These are phyloP conservation scores for Drosophila pandora DNA, from an alignment of 1,140 invertebrate genomes.

Conservation along the genomic window DNA sequence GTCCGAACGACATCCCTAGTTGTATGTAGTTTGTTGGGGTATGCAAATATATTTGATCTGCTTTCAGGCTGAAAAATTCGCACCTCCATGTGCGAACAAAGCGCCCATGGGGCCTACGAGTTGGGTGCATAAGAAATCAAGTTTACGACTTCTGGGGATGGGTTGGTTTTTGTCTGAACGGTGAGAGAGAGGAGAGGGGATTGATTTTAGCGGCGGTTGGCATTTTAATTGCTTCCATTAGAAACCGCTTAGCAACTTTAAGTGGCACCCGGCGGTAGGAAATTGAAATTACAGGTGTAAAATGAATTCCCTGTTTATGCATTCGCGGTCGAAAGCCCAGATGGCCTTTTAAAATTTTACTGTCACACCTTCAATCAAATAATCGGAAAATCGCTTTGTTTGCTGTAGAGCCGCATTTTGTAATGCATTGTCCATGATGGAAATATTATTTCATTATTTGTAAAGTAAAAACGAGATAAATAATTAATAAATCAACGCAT, in stretches of 20 bases:
- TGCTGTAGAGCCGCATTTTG: slow-evolving; percentile 16
- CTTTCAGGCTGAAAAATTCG: slow-evolving; percentile 67
- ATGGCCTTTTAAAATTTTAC: slow-evolving; percentile 14
- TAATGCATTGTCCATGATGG: slow-evolving; percentile 7
- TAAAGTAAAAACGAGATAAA: slow-evolving; percentile 54
- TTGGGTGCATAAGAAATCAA: slow-evolving; percentile 49
- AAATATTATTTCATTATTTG: slow-evolving; percentile 49
- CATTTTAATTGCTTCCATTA: slow-evolving; percentile 73
- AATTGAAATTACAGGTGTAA: slow-evolving; percentile 50
- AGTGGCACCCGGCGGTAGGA: slow-evolving; percentile 26
- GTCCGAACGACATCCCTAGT: slow-evolving; percentile 9
- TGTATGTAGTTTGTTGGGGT: slow-evolving; percentile 13
- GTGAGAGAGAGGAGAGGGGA: not conserved
- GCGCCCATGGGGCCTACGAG: slow-evolving; percentile 28
- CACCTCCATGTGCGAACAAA: slow-evolving; percentile 66
- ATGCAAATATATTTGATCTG: slow-evolving; percentile 79
- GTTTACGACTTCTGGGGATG: slow-evolving; percentile 48
- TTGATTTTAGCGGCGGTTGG: slow-evolving; percentile 14
- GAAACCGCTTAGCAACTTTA: slow-evolving; percentile 67
- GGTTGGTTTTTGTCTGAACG: not conserved
- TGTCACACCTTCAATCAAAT: slow-evolving; percentile 39
- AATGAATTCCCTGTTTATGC: slow-evolving; percentile 35
- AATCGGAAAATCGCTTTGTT: slow-evolving; percentile 41
- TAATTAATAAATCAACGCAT: slow-evolving; percentile 75
- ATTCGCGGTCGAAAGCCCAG: slow-evolving; percentile 1